Evolutionary conservation across 2,797 vertebrate species (phyloP), one percentile per base, ranked within the genome.

Genomic region (Tapera naevia): DNA sequence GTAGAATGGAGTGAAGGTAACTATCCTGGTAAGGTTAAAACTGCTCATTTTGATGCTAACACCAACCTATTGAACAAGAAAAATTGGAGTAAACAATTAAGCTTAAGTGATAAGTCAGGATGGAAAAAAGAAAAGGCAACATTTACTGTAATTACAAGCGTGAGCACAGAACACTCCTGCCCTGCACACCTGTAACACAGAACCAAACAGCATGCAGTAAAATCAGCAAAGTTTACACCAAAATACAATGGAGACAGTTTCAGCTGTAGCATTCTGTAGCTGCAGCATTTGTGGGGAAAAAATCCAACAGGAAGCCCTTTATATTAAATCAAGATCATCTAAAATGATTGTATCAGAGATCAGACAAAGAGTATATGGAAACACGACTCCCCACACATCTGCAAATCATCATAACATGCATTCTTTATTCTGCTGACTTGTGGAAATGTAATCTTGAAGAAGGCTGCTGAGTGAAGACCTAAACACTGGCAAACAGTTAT

Each of bases 21-120:
- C 98, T 39, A 99, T 98, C 82, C 99, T 97, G 12, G 98, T 99
- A 94, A 99, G 98, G 92, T 99, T 99, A 91, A 99, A 99, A 89
- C 98, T 99, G 97, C 99, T 99, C 98, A 99, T 99, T 96, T 98
- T 98, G 97, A 99, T 99, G 72, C 98, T 99, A 13, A 99, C 98
- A 11, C 99, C 99, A 85, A 99, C 98, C 99, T 99, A 81, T 79
- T 60, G 71, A 83, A 95, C 46, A 85, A 54, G 41, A 69, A 89
- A 7, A 94, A 69, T 48, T 57, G 28, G 22, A 67, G n/a, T 21
- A 80, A 92, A 80, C 30, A 46, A 79, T 69, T 46, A 90, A 88
- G 18, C 22, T 50, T 43, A 64, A 65, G 13, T 81, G 51, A 60
- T 62, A 73, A 70, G 65, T 28, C 35, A 71, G 22, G 14, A 88